Evolutionary conservation across 2,113 vertebrate species (phyloP).

Genomic region (Halcyon malimbica): DNA sequence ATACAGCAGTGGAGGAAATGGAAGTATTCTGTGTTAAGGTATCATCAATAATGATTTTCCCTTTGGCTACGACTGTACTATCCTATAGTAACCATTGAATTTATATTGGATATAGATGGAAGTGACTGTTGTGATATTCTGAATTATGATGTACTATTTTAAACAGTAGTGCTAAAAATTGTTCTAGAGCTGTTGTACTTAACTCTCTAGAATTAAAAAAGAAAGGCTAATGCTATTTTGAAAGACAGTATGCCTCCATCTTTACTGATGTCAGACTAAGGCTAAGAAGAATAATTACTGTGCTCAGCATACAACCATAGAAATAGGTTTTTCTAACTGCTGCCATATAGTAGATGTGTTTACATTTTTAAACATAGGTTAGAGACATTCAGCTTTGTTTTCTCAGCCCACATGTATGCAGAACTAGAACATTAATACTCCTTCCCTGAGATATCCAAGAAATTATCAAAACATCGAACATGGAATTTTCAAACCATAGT

Average conservation of each 20-base stretch:
- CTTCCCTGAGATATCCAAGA: background rate
- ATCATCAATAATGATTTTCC: background rate
- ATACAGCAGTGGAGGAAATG: background rate
- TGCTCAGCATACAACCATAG: background rate
- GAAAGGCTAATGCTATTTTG: background rate
- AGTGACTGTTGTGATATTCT: background rate
- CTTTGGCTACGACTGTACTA: background rate
- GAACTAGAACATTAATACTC: background rate
- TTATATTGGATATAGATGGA: background rate
- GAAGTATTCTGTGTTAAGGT: background rate
- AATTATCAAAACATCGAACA: background rate
- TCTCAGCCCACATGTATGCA: background rate
- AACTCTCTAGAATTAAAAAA: background rate
- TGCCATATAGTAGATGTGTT: background rate
- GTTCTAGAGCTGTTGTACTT: background rate
- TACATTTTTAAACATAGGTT: background rate
- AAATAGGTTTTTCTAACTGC: background rate
- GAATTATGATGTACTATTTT: background rate
- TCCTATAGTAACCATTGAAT: accelerated
- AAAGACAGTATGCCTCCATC: background rate
- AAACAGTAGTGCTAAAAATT: background rate
- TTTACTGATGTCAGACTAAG: background rate
- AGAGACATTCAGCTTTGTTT: background rate
- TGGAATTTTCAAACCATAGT: background rate
- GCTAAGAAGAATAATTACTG: background rate